Conservation (phyloP, 2,797 vertebrate species). For the Smutsia gigantea region DNA sequence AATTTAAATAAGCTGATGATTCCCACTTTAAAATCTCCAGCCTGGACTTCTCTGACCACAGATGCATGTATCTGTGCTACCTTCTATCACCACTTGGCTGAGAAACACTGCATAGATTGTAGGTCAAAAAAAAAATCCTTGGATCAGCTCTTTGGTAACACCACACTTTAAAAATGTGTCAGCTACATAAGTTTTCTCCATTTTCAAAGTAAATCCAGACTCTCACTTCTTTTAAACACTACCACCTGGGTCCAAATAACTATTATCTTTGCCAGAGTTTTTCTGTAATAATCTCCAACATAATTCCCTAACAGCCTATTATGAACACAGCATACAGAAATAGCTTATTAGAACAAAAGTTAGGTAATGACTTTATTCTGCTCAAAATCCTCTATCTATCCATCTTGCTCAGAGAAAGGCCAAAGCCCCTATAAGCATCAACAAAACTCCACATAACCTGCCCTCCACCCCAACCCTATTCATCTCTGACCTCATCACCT, state of each 20-base stretch:
- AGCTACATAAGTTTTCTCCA: neutral
- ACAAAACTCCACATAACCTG: neutral
- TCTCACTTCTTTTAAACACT: neutral
- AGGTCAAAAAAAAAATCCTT: neutral
- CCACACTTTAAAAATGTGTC: neutral
- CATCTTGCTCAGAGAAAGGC: neutral
- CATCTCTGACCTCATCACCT: neutral
- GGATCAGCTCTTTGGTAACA: neutral
- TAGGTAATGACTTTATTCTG: neutral
- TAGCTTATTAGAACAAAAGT: neutral
- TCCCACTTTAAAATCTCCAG: neutral
- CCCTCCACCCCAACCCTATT: accelerated
- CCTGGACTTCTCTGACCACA: neutral
- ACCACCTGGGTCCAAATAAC: neutral
- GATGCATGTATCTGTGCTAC: neutral
- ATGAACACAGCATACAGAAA: neutral
- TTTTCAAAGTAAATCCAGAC: neutral
- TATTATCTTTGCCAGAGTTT: neutral
- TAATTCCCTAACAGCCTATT: neutral
- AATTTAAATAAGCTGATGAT: neutral
- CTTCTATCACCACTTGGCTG: neutral
- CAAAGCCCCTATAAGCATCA: neutral
- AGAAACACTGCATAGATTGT: neutral
- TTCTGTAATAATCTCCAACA: neutral
- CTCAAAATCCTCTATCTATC: neutral